These are phyloP conservation scores for Calcarius lapponicus DNA, from an alignment of 2,797 vertebrate genomes.

Conservation along the genomic window DNA sequence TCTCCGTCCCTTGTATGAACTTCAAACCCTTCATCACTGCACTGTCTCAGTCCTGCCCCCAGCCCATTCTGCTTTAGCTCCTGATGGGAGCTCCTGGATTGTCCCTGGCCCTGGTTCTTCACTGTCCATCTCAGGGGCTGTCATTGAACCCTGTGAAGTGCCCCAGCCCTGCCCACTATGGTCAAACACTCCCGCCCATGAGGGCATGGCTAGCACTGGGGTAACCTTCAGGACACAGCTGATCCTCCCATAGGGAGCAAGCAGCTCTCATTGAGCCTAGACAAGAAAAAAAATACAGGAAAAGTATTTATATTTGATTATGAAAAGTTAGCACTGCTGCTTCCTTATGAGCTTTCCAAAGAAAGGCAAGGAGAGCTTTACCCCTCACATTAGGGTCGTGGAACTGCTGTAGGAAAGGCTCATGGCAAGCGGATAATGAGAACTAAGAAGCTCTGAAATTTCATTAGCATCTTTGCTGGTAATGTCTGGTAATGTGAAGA, in stretches of 20 bases:
- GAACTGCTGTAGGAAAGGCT: not conserved
- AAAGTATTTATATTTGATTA: not conserved
- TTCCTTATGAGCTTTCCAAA: not conserved
- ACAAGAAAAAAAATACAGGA: not conserved
- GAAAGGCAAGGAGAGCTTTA: not conserved
- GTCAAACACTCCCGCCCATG: rapidly evolving
- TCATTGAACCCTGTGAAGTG: not conserved
- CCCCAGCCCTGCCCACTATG: rapidly evolving
- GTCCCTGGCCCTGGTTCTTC: not conserved
- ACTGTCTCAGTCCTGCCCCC: not conserved
- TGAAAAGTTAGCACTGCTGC: not conserved
- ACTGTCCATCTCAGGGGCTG: not conserved
- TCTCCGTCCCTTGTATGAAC: not conserved
- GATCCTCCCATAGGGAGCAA: not conserved
- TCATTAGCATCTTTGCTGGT: not conserved
- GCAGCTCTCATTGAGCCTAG: not conserved
- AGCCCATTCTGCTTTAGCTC: not conserved
- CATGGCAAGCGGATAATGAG: not conserved
- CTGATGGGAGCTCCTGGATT: not conserved
- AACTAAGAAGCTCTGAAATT: not conserved
- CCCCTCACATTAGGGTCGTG: not conserved
- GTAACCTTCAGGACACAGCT: not conserved
- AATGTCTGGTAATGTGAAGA: not conserved
- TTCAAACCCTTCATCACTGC: rapidly evolving
- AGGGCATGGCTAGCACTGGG: not conserved